phyloP scores from a whole-genome alignment of 2,888 invertebrate species.

The Pseudococcus jackbeardsleyi region DNA sequence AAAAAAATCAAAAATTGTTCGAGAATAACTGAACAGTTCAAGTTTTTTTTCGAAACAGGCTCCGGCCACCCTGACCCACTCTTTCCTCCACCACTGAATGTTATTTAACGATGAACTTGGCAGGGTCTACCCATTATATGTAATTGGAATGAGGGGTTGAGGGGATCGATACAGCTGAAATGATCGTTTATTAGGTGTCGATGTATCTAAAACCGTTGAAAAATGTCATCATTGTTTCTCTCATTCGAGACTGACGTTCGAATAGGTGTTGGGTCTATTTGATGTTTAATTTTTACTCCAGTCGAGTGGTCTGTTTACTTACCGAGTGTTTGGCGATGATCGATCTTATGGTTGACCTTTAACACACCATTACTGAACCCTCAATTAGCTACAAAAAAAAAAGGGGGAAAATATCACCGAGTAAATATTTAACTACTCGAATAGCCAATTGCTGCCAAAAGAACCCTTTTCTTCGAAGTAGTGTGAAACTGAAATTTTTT shows the following conservation, averaged over 20 bases:
- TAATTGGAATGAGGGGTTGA: too few species aligned
- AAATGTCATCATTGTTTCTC: slow-evolving; percentile 34
- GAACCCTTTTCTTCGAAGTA: neutral
- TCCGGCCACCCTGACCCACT: too few species aligned
- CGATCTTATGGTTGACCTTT: slow-evolving; percentile 15
- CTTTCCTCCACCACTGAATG: too few species aligned
- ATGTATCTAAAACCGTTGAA: slow-evolving; percentile 12
- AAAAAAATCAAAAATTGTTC: too few species aligned
- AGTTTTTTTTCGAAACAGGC: too few species aligned
- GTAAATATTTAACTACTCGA: neutral
- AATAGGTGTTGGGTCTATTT: neutral
- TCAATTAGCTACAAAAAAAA: neutral
- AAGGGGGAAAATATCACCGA: neutral
- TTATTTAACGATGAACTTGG: too few species aligned
- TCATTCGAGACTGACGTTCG: neutral
- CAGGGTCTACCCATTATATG: too few species aligned
- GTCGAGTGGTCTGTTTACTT: neutral
- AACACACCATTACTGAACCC: neutral
- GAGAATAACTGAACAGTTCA: too few species aligned
- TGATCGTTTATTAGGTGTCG: neutral
- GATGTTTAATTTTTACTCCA: neutral
- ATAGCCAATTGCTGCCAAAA: neutral
- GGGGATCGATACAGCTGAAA: too few species aligned
- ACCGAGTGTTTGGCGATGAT: slow-evolving; percentile 9
- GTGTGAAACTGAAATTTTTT: too few species aligned